phyloP scores from a whole-genome alignment of 2,888 invertebrate species.

The Hyposoter dolosus region DNA sequence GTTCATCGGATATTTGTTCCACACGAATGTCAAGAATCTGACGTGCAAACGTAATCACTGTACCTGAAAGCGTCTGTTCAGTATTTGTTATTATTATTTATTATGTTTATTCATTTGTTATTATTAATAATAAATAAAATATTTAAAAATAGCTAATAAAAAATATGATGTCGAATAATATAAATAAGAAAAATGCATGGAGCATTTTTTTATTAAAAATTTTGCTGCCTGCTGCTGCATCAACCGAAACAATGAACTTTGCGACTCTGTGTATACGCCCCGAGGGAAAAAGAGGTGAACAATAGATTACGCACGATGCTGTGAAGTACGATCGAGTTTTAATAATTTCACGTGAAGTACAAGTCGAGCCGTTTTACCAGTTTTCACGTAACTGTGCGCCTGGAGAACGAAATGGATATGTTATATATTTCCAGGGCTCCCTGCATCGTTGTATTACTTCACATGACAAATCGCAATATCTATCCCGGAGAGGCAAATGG shows the following conservation, averaged over 20 bases:
- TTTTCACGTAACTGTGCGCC: slow-evolving; percentile 26
- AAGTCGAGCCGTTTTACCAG: slow-evolving; percentile 55
- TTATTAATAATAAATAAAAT: no score
- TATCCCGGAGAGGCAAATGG: slow-evolving; percentile 49
- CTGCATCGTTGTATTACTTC: slow-evolving; percentile 68
- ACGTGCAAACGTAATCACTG: not conserved
- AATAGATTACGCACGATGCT: slow-evolving; percentile 34
- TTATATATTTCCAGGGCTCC: slow-evolving; percentile 59
- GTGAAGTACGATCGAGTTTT: slow-evolving; percentile 77
- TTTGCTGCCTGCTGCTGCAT: not conserved
- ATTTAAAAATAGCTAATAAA: no score
- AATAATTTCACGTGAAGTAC: slow-evolving; percentile 77
- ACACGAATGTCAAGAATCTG: not conserved
- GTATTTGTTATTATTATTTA: no score
- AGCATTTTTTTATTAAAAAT: not conserved
- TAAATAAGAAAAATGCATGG: not conserved
- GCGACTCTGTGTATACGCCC: not conserved
- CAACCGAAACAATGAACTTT: not conserved
- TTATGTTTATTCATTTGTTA: no score
- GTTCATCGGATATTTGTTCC: not conserved
- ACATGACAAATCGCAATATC: slow-evolving; percentile 74
- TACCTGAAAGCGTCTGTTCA: no score
- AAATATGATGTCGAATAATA: no score
- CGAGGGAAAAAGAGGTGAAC: slow-evolving; percentile 6
- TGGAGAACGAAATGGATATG: slow-evolving; percentile 53